Evolutionary conservation across 2,888 invertebrate species (phyloP).

Genomic region (Acrobasis repandana): DNA sequence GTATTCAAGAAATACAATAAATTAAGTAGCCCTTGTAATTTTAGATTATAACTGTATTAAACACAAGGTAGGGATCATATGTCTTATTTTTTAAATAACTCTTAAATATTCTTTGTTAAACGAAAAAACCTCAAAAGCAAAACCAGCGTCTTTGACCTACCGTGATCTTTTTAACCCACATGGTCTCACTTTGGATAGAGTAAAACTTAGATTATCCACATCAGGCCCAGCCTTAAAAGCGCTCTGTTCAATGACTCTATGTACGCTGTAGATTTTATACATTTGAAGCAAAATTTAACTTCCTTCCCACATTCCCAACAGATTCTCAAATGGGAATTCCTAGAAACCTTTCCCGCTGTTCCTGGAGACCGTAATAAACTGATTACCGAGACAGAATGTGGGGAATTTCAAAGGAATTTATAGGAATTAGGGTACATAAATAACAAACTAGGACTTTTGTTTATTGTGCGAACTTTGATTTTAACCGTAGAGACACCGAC

Average conservation of each 20-base stretch:
- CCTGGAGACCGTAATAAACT: neutral
- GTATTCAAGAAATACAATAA: too few relatives aligned
- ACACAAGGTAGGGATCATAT: too few relatives aligned
- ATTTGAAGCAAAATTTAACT: neutral
- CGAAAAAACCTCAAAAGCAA: too few relatives aligned
- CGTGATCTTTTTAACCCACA: too few relatives aligned
- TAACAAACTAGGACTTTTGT: neutral
- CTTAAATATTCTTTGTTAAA: too few relatives aligned
- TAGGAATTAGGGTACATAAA: neutral
- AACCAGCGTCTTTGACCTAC: too few relatives aligned
- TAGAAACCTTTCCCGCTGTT: neutral
- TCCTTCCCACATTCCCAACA: neutral
- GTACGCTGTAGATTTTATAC: neutral
- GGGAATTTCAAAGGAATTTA: neutral
- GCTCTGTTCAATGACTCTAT: neutral
- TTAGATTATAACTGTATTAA: too few relatives aligned
- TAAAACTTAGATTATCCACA: too few relatives aligned
- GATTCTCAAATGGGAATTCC: neutral
- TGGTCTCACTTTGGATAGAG: too few relatives aligned
- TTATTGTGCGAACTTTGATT: neutral
- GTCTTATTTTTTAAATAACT: too few relatives aligned
- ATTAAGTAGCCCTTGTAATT: too few relatives aligned
- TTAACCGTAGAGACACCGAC: neutral
- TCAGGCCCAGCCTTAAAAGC: too few relatives aligned
- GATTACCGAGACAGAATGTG: neutral